phyloP scores from a whole-genome alignment of 2,797 vertebrate species.

The Phoebastria nigripes region DNA sequence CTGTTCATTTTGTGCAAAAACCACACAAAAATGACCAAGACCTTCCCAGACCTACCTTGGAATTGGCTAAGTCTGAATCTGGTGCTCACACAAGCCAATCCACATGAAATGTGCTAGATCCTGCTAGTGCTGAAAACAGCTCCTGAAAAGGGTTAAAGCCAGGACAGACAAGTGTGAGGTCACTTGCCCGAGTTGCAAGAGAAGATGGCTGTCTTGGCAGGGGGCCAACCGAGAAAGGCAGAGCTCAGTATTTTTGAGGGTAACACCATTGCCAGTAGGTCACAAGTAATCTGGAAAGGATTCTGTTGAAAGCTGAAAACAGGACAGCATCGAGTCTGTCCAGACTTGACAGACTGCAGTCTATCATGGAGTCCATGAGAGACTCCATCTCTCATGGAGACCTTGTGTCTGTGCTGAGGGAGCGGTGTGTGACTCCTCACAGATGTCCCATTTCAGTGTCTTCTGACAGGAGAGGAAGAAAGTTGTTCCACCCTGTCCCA shows the following conservation, averaged over 20 bases:
- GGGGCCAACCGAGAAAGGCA: fast-evolving
- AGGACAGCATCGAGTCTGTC: background rate
- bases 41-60: background rate
- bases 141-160: background rate
- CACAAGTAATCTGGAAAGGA: background rate
- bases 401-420: background rate
- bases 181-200: background rate
- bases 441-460: background rate
- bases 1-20: background rate
- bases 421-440: background rate
- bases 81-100: background rate
- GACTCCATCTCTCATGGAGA: background rate
- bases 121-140: background rate
- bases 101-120: background rate
- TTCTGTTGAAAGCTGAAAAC: background rate
- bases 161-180: background rate
- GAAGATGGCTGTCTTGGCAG: background rate
- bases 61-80: background rate
- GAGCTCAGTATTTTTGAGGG: background rate
- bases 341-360: background rate
- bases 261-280: background rate
- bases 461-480: background rate
- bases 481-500: background rate
- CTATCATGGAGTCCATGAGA: background rate
- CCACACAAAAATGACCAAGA: background rate